Conservation (phyloP, 1,140 invertebrate genomes). For the Cyclina sinensis region DNA sequence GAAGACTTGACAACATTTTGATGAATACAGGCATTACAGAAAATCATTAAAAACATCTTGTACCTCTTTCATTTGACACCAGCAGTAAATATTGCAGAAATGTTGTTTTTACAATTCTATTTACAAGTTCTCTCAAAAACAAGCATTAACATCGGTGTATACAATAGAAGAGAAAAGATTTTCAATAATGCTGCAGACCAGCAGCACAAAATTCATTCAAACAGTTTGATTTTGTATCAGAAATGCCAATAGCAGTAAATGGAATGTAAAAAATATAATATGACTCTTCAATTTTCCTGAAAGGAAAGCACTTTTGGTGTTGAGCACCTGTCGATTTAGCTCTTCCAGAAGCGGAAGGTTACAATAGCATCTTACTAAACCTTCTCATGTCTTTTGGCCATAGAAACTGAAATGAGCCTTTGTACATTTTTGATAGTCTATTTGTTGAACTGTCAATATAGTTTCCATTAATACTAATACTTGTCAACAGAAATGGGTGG, state of each 20-base stretch:
- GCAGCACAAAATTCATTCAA: background rate
- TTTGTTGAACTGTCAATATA: background rate
- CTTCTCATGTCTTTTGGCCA: background rate
- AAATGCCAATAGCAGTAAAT: slow-evolving; percentile 30
- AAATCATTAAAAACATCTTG: slow-evolving; percentile 31
- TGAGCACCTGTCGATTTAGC: background rate
- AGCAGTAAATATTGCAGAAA: background rate
- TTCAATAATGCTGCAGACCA: background rate
- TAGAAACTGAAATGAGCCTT: no score
- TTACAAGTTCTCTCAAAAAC: background rate
- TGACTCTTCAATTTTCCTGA: slow-evolving; percentile 5
- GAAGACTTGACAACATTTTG: background rate
- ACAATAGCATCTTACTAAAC: background rate
- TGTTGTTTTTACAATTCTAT: background rate
- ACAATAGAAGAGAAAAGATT: slow-evolving; percentile 11
- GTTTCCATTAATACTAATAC: background rate
- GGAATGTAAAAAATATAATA: slow-evolving; percentile 6
- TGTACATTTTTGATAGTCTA: no score
- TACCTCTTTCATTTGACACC: slow-evolving; percentile 20
- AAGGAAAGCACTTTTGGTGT: slow-evolving; percentile 20
- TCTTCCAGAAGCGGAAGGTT: background rate
- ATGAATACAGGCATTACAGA: background rate
- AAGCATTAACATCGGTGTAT: background rate
- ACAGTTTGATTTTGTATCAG: slow-evolving; percentile 25
- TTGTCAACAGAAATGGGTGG: background rate